phyloP scores from a whole-genome alignment of 2,797 vertebrate genomes.

The Geotria australis region DNA sequence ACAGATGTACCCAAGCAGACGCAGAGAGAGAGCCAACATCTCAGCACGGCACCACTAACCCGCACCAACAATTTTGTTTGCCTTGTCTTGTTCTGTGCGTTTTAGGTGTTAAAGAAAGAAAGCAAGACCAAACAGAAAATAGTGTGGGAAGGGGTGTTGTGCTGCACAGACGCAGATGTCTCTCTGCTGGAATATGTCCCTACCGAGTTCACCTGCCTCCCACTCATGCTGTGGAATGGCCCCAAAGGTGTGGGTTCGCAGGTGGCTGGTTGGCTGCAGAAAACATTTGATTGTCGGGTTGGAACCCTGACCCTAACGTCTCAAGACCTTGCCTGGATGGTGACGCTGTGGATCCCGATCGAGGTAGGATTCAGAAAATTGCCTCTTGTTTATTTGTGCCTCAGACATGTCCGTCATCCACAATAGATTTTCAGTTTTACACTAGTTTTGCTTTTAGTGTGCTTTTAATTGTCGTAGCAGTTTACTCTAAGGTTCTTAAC shows the following conservation, averaged over 20 bases:
- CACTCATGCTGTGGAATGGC: conserved; percentile 38
- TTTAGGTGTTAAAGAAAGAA: conserved; percentile 10
- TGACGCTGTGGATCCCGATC: conserved; percentile 28
- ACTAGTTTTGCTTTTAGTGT: conserved; percentile 8
- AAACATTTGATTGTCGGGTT: conserved; percentile 55
- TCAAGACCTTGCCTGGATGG: conserved; percentile 42
- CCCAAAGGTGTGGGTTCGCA: conserved; percentile 17
- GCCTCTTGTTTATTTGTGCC: too few species aligned
- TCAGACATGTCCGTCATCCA: conserved; percentile 15
- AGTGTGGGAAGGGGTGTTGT: conserved; percentile 55
- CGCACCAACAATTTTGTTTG: background rate
- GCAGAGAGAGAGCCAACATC: too few species aligned
- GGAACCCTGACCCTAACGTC: conserved; percentile 30
- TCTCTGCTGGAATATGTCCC: conserved; percentile 22
- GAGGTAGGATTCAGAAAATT: too few species aligned
- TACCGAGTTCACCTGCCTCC: conserved; percentile 38
- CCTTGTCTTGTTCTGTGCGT: conserved; percentile 15
- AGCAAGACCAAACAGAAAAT: conserved; percentile 13
- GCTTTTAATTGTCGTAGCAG: conserved; percentile 17
- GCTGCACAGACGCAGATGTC: conserved; percentile 24
- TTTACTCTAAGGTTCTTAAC: too few species aligned
- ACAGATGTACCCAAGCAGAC: too few species aligned
- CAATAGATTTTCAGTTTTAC: conserved; percentile 3
- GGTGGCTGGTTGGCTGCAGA: conserved; percentile 50
- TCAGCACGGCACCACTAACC: too few species aligned